phyloP scores from a whole-genome alignment of 2,797 vertebrate genomes.

The Chloroceryle inda region DNA sequence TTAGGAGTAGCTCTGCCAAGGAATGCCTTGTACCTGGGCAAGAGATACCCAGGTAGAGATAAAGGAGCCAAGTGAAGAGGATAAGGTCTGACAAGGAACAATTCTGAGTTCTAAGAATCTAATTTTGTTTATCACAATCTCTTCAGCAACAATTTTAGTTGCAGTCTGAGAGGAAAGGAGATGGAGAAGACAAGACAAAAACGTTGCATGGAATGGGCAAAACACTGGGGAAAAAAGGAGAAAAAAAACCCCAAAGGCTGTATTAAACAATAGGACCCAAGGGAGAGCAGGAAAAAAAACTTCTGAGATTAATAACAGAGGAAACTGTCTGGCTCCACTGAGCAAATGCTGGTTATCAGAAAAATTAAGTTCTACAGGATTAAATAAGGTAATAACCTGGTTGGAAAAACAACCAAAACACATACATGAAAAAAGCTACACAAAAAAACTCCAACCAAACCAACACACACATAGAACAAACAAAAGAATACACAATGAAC shows the following conservation, averaged over 20 bases:
- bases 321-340: not conserved
- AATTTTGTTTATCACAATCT: constrained; percentile 26
- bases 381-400: constrained; percentile 20
- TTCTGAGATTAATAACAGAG: not conserved
- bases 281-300: not conserved
- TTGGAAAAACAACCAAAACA: not conserved
- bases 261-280: constrained; percentile 14
- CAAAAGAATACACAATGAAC: not conserved
- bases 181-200: not conserved
- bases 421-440: not conserved
- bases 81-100: constrained; percentile 21
- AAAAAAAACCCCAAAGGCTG: not conserved
- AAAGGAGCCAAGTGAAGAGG: not conserved
- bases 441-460: too few species aligned
- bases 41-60: not conserved
- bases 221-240: not conserved
- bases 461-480: not conserved
- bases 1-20: not conserved
- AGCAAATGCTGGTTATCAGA: constrained; percentile 1
- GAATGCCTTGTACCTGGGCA: not conserved
- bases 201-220: not conserved
- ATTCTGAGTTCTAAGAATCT: constrained; percentile 37
- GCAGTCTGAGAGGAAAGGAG: not conserved
- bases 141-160: constrained; percentile 22
- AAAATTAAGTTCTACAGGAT: constrained; percentile 42